A percentile compares a stretch with the other conserved stretches of the same genome.
Evolutionary conservation across 2,888 invertebrate species (phyloP).

Genomic region (Chydorus sphaericus): DNA sequence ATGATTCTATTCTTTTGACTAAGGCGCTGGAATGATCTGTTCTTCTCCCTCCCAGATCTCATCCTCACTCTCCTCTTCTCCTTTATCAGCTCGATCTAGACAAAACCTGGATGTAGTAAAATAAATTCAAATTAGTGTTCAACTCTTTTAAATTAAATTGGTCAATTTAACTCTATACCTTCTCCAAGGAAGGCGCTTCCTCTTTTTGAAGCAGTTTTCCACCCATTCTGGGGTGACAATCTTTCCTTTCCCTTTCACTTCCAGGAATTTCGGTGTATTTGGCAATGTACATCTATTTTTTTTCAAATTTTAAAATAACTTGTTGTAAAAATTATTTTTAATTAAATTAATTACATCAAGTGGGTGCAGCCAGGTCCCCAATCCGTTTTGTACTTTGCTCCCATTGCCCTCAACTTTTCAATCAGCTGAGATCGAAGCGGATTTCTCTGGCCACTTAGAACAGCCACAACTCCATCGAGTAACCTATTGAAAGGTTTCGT

Average conservation of each 20-base stretch:
- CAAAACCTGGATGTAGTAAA: conserved; percentile 33
- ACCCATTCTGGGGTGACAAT: conserved; percentile 64
- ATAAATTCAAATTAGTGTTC: background rate
- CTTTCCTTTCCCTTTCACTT: conserved; percentile 46
- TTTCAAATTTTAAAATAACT: conserved; percentile 15
- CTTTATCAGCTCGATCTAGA: conserved; percentile 34
- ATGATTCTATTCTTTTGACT: too few species aligned
- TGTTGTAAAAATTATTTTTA: background rate
- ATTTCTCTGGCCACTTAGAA: conserved; percentile 74
- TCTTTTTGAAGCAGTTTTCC: conserved; percentile 41
- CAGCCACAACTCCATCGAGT: conserved; percentile 51
- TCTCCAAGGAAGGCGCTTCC: conserved; percentile 49
- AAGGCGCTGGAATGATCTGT: background rate
- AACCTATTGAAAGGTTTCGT: conserved; percentile 41
- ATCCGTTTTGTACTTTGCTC: conserved; percentile 59
- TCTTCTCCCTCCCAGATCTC: conserved; percentile 33
- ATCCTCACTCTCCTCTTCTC: conserved; percentile 38
- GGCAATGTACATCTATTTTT: conserved; percentile 65
- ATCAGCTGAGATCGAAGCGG: conserved; percentile 55
- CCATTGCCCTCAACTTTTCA: conserved; percentile 53
- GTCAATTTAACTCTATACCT: conserved; percentile 20
- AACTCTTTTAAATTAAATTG: too few species aligned
- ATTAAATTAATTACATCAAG: conserved; percentile 46
- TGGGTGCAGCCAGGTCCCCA: conserved; percentile 67
- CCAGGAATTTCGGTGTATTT: conserved; percentile 72